phyloP scores from a whole-genome alignment of 2,888 invertebrate species.

The Flexamia atlantica region DNA sequence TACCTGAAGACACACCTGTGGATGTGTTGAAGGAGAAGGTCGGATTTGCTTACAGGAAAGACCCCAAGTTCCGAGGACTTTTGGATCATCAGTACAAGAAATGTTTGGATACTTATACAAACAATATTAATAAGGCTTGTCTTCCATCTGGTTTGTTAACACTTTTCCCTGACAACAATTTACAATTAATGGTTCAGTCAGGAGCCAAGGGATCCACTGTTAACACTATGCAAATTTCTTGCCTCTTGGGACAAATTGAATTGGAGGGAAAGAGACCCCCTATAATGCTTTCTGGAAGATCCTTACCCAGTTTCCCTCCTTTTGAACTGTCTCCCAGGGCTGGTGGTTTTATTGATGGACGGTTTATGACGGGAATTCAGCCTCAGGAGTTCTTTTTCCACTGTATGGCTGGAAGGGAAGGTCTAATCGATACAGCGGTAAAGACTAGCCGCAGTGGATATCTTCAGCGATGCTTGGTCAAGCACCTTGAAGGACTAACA shows the following conservation, averaged over 20 bases:
- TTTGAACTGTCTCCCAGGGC: conserved; percentile 94
- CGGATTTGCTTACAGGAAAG: conserved; percentile 83
- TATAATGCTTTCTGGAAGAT: conserved; percentile 94
- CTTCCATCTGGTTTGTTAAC: conserved; percentile 90
- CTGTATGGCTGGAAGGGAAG: conserved; percentile 99
- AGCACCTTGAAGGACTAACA: conserved; percentile 97
- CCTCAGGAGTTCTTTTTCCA: conserved; percentile 99
- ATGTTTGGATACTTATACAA: conserved; percentile 89
- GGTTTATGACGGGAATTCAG: conserved; percentile 99
- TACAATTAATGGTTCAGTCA: conserved; percentile 99
- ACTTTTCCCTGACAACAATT: conserved; percentile 95
- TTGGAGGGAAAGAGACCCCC: conserved; percentile 98
- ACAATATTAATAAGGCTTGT: conserved; percentile 92
- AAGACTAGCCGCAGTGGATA: conserved; percentile 99
- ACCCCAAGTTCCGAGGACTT: conserved; percentile 87
- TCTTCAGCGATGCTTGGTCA: conserved; percentile 96
- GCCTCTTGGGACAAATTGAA: conserved; percentile 98
- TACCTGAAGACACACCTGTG: conserved; percentile 79
- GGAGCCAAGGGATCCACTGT: conserved; percentile 99
- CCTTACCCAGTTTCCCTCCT: conserved; percentile 93
- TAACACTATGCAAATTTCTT: conserved; percentile 99
- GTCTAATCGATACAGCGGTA: conserved; percentile 99
- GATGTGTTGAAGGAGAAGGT: conserved; percentile 82
- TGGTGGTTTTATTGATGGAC: conserved; percentile 97
- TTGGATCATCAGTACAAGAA: conserved; percentile 91